Base-by-base conservation (phyloP, 2,888 invertebrate genomes). In the Fabriciana adippe region DNA sequence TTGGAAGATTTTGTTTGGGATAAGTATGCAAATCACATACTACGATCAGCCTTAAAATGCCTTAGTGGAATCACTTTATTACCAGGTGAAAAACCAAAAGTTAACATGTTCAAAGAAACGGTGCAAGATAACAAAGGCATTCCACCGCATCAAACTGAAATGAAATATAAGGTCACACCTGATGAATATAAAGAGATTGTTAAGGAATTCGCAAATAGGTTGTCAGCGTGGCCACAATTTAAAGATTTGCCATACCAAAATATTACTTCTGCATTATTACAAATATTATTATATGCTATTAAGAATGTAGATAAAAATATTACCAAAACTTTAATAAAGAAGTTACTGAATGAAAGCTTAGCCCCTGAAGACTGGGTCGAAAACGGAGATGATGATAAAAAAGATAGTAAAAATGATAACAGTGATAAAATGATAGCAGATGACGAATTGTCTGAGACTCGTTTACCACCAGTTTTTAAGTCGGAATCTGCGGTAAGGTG, bases 1-100 rank as follows among this genome's bases (percentile, higher is more conserved):
- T 89, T 97, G 68, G 97, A 97, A 81, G 97, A 97, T 79, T 97
- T 96, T 78, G 93, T 96, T 0, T 95, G 95, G 94, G 96, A 97
- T 80, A 88, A 90, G 0, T 96, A 96, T 73, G 97, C 96, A 0
- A 97, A 95, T 86, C 96, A 96, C 78, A 94, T 97, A 6, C 89
- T 97, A 72, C 93, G 97, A 61, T 94, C 95, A 13, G 95, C 94
- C 1, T 82, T 97, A n/a, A 94, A 95, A 80, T 95, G 94, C 76
- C 85, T 97, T 0, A 94, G 95, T 15, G 96, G 96, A 0, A 92
- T 96, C 14, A 93, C 94, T 0, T 87, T 93, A 26, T 75, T 93
- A 74, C 81, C 94, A 35, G 88, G 89, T 72, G 83, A 93, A 79
- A 79, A 93, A 80, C 84, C 88, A 6, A 92, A 84, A 82, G 87